Conservation (phyloP, 1,140 invertebrate species). For the Rhyacophila brunnea region DNA sequence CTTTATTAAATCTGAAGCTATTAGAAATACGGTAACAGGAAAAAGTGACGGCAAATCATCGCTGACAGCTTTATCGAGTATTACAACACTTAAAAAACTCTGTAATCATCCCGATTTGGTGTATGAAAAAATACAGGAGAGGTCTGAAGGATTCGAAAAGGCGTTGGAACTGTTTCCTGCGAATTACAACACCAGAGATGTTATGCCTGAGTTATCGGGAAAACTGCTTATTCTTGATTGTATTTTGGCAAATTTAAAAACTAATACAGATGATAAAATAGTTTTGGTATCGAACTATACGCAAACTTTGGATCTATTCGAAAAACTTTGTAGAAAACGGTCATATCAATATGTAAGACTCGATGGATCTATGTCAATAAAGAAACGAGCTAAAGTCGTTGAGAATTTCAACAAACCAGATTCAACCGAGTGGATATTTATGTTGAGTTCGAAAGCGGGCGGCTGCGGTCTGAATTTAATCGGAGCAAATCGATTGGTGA, state of each 20-base stretch:
- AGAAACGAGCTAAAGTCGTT: slow-evolving; percentile 95
- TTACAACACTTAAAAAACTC: slow-evolving; percentile 94
- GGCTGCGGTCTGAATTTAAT: slow-evolving; percentile 91
- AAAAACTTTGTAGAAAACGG: slow-evolving; percentile 78
- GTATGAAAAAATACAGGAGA: slow-evolving; percentile 82
- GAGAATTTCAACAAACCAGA: slow-evolving; percentile 92
- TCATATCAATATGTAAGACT: slow-evolving; percentile 87
- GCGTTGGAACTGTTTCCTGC: slow-evolving; percentile 69
- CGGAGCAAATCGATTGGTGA: slow-evolving; percentile 89
- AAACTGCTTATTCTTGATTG: slow-evolving; percentile 95
- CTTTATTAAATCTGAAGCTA: slow-evolving; percentile 84
- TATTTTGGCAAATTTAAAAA: slow-evolving; percentile 88
- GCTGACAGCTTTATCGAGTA: slow-evolving; percentile 84
- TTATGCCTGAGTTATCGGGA: slow-evolving; percentile 78
- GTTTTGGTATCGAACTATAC: slow-evolving; percentile 99
- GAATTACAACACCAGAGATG: slow-evolving; percentile 71
- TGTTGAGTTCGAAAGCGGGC: slow-evolving; percentile 99
- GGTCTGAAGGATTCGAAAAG: slow-evolving; percentile 83
- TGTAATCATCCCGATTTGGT: slow-evolving; percentile 98
- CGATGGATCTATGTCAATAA: slow-evolving; percentile 97
- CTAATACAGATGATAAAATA: slow-evolving; percentile 90
- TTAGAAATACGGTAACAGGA: slow-evolving; percentile 63
- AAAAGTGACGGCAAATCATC: slow-evolving; percentile 44
- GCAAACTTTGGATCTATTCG: slow-evolving; percentile 97
- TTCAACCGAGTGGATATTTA: slow-evolving; percentile 90